Percentiles rank a stretch among this genome's conserved stretches.
phyloP scores from a whole-genome alignment of 2,113 vertebrate species.

The Mungos mungo region DNA sequence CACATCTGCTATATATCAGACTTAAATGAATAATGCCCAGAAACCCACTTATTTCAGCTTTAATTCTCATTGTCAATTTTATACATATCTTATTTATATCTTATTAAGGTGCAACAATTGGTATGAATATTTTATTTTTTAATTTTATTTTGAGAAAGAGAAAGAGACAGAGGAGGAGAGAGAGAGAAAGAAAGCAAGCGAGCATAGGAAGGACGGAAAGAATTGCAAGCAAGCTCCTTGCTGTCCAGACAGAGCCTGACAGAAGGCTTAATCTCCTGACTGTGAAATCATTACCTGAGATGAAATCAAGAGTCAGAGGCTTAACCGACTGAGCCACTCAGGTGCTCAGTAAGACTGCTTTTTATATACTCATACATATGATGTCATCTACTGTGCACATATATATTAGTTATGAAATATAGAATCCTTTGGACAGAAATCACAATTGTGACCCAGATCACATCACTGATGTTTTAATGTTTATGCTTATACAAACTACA shows the following conservation, averaged over 20 bases:
- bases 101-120: background rate
- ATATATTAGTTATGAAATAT: background rate
- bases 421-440: background rate
- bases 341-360: background rate
- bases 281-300: too few species aligned
- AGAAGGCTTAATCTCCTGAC: too few species aligned
- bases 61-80: background rate
- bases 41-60: background rate
- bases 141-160: too few species aligned
- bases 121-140: too few species aligned
- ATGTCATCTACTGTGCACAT: background rate
- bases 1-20: background rate
- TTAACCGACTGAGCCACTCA: too few species aligned
- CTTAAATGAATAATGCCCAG: background rate
- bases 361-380: background rate
- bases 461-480: background rate
- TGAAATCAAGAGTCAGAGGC: too few species aligned
- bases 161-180: too few species aligned
- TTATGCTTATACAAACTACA: background rate
- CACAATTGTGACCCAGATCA: background rate
- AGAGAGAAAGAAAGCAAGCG: too few species aligned
- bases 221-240: too few species aligned
- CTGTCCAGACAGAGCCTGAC: too few species aligned
- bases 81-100: background rate
- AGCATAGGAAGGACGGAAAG: too few species aligned